Evolutionary conservation across 1,140 invertebrate genomes (phyloP), one percentile per base, ranked within the genome.

Genomic region (Pseudomyrmex cubaensis): DNA sequence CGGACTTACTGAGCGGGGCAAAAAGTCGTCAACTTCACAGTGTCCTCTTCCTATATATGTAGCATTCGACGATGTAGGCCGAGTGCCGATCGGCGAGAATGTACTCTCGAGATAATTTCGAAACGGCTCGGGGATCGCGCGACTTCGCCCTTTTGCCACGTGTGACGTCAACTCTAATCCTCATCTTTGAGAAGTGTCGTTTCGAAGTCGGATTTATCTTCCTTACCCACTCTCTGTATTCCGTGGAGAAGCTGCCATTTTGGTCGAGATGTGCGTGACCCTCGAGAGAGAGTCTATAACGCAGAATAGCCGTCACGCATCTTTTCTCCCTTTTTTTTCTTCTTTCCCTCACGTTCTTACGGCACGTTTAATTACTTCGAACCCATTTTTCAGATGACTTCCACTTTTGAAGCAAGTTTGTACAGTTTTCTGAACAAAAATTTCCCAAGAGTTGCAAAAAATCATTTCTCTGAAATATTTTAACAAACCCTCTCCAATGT

Each of bases 161-260:
- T 63, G 78, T 63, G 78, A 82, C 78, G 78, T 82, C 78, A 63
- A 15, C 72, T 56, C 35, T 82, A 82, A 82, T 82, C 59, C 72
- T 73, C 61, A 59, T 25, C 78, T 63, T 75, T 48, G 70, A 50
- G 20, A 4, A 61, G 22, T 72, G 54, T 50, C 76, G 54, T 59
- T 80, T 72, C 67, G 44, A 61, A 80, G 46, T 70, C 76, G 54
- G 76, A 80, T 80, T 80, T 80, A 57, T 13, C 20, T 61, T 62
- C 57, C 22, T 62, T 57, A 66, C n/a, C 12, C 44, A 35, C 35
- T 46, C 12, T 9, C 22, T 67, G 66, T 70, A 66, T 76, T 54
- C 50, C 9, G 20, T n/a, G n/a, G 46, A 50, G 56, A 20, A 50
- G 69, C 44, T 72, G 46, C 20, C 15, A 35, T 52, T 25, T 48